Evolutionary conservation across 2,113 vertebrate species (phyloP).

Genomic region (Microtus montanus): DNA sequence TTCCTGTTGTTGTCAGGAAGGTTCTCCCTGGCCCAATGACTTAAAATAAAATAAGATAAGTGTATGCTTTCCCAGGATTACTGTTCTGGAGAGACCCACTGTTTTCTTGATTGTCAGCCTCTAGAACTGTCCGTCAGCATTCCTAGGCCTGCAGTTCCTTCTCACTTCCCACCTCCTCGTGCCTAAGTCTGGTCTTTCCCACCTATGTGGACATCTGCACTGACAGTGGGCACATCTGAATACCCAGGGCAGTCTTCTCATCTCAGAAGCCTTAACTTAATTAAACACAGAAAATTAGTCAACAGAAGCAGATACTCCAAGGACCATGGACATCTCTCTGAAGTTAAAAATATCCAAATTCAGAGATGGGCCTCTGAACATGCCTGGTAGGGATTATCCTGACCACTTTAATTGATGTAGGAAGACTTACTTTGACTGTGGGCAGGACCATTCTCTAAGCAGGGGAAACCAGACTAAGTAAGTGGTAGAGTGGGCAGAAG

Average conservation of each 20-base stretch:
- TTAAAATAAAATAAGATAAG: neutral
- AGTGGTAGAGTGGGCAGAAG: neutral
- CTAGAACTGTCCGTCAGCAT: neutral
- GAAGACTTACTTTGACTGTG: neutral
- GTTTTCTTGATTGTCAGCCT: neutral
- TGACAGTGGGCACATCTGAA: neutral
- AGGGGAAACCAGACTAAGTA: neutral
- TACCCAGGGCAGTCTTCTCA: neutral
- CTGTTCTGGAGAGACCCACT: neutral
- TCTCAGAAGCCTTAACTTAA: neutral
- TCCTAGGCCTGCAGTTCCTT: neutral
- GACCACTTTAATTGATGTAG: neutral
- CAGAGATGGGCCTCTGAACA: neutral
- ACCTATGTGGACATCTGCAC: fast-evolving
- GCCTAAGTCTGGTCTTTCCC: neutral
- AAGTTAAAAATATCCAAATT: neutral
- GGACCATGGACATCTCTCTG: neutral
- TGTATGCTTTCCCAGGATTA: neutral
- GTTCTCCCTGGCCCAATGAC: neutral
- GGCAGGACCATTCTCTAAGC: neutral
- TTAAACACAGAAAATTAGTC: neutral
- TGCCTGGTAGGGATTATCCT: neutral
- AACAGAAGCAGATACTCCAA: neutral
- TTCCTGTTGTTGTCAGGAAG: neutral
- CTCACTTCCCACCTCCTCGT: neutral